Base-by-base conservation (phyloP, 1,140 invertebrate species). In the Calosoma granatense region DNA sequence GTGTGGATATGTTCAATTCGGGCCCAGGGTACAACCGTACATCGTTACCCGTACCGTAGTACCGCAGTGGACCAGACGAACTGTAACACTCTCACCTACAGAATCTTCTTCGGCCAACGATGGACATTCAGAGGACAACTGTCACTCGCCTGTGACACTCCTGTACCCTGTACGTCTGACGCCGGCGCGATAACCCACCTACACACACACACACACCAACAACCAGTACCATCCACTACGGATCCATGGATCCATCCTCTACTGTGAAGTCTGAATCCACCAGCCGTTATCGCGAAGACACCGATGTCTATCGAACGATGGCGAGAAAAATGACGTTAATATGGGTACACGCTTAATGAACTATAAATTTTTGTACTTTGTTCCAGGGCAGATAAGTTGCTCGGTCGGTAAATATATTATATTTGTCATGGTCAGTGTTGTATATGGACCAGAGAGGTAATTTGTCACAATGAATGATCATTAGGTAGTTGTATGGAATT, bases 251-350 rank as follows among this genome's bases (percentile, higher is more conserved):
- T 30, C 14, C 26, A 6, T 30, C 4, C 26, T 4, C 26, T 30
- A 30, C 26, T 6, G 26, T 30, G 14, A 6, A 14, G 14, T 30
- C 14, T 6, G 4, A 6, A 30, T 30, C 26, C 4, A 30, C 4
- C 26, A 30, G n/a, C n/a, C n/a, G n/a, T n/a, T n/a, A n/a, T n/a
- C n/a, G n/a, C n/a, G n/a, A n/a, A 47, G 41, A 12, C 41, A 47
- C 6, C 26, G 26, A 36, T 36, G 26, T 36, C 6, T 36, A 36
- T 36, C 41, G 15, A 9, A 47, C 41, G 3, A 47, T 12, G 17
- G 9, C 4, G 41, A 47, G 41, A 47, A 47, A 47, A 47, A 47
- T 47, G 15, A 47, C 41, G 41, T 17, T 47, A 11, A 47, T 47
- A 17, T 11, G 41, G 41, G 6, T 47, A 47, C 41, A 47, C 15